phyloP scores from a whole-genome alignment of 2,888 invertebrate species.

The Macaria liturata region DNA sequence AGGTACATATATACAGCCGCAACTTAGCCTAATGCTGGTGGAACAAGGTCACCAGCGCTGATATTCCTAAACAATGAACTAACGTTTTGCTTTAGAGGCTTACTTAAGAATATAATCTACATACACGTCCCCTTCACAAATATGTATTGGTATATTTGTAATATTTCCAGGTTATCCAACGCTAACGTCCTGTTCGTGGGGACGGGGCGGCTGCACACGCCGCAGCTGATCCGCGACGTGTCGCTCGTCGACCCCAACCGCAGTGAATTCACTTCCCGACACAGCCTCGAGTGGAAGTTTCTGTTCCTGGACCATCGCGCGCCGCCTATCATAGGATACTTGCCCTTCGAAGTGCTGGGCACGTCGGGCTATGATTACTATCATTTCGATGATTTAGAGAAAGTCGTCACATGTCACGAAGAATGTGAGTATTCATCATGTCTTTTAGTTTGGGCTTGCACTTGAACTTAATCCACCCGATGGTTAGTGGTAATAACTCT shows the following conservation, averaged over 20 bases:
- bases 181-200: slow-evolving; percentile 89
- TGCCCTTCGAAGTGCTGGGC: slow-evolving; percentile 97
- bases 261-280: slow-evolving; percentile 95
- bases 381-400: slow-evolving; percentile 96
- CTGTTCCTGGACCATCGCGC: slow-evolving; percentile 96
- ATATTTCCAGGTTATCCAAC: too few relatives aligned
- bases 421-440: slow-evolving; percentile 85
- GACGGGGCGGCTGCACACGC: slow-evolving; percentile 91
- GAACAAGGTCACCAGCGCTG: too few relatives aligned
- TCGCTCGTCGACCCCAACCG: slow-evolving; percentile 89
- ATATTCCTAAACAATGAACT: too few relatives aligned
- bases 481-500: too few relatives aligned
- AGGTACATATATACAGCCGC: too few relatives aligned
- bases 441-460: too few relatives aligned
- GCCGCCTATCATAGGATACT: slow-evolving; percentile 94
- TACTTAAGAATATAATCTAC: too few relatives aligned
- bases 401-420: slow-evolving; percentile 93
- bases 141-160: too few relatives aligned
- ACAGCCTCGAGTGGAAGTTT: slow-evolving; percentile 98
- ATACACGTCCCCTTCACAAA: too few relatives aligned
- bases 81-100: too few relatives aligned
- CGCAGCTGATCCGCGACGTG: slow-evolving; percentile 93
- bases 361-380: slow-evolving; percentile 98
- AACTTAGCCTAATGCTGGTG: too few relatives aligned
- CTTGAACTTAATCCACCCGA: too few relatives aligned